A percentile compares a stretch with the other conserved stretches of the same genome.
Conservation (phyloP, 2,113 vertebrate species). For the Callospermophilus lateralis region DNA sequence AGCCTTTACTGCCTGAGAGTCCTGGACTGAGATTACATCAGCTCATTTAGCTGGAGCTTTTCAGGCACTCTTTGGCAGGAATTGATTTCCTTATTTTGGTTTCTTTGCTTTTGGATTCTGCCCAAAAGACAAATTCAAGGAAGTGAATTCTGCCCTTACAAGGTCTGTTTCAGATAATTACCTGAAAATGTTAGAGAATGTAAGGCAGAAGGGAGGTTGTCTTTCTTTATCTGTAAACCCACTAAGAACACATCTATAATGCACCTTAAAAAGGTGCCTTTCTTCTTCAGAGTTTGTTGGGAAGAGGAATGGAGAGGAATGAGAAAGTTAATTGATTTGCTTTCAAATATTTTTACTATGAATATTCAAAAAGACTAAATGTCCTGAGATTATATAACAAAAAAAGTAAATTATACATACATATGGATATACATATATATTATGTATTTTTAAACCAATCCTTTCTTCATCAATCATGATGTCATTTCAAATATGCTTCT, state of each 20-base stretch:
- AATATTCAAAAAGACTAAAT: conserved; percentile 23
- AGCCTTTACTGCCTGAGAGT: conserved; percentile 60
- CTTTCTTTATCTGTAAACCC: conserved; percentile 73
- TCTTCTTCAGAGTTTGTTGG: conserved; percentile 25
- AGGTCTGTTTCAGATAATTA: conserved; percentile 77
- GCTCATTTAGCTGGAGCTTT: conserved; percentile 86
- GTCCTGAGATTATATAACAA: not conserved
- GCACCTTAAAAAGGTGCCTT: not conserved
- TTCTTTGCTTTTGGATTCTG: conserved; percentile 81
- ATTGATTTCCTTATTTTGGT: conserved; percentile 85
- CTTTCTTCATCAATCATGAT: conserved; percentile 45
- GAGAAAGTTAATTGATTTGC: conserved; percentile 42
- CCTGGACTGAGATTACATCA: conserved; percentile 85
- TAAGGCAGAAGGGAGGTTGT: conserved; percentile 52
- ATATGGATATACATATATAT: not conserved
- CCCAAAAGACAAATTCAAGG: conserved; percentile 70
- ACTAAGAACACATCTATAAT: conserved; percentile 59
- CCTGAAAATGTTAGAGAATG: conserved; percentile 59
- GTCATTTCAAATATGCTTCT: conserved; percentile 16
- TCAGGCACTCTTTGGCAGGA: conserved; percentile 79
- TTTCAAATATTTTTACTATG: conserved; percentile 55
- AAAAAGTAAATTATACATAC: not conserved
- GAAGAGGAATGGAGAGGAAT: not conserved
- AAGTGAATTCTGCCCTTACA: conserved; percentile 74
- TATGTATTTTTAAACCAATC: conserved; percentile 19